phyloP scores from a whole-genome alignment of 2,797 vertebrate species.

The Clarias pachynema region DNA sequence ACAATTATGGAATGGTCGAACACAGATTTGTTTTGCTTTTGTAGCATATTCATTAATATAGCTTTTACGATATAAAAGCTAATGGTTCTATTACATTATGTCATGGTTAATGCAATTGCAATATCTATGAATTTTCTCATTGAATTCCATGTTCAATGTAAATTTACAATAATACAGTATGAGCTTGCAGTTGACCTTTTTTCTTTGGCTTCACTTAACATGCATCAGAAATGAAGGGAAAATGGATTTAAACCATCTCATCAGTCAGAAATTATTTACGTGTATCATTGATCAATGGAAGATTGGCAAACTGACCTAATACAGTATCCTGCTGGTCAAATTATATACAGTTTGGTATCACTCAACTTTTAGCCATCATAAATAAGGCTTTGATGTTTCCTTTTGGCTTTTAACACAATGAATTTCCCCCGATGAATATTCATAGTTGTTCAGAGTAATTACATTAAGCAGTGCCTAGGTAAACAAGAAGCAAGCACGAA shows the following conservation, averaged over 20 bases:
- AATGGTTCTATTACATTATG: neutral
- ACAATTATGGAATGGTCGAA: slow-evolving; percentile 1
- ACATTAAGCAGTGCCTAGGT: neutral
- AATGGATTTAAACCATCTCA: neutral
- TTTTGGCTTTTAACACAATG: slow-evolving; percentile 41
- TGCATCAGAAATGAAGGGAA: neutral
- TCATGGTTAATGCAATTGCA: neutral
- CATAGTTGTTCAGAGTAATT: slow-evolving; percentile 39
- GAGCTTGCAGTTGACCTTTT: slow-evolving; percentile 4
- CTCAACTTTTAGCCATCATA: slow-evolving; percentile 36
- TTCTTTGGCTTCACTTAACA: neutral
- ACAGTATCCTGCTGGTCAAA: slow-evolving; percentile 8
- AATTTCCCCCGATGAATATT: slow-evolving; percentile 35
- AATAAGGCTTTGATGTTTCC: slow-evolving; percentile 34
- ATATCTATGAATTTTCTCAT: neutral
- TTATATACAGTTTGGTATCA: slow-evolving; percentile 28
- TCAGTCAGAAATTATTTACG: neutral
- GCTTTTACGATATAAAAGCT: neutral
- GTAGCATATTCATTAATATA: neutral
- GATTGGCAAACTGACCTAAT: slow-evolving; percentile 18
- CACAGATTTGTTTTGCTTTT: neutral
- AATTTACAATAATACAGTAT: neutral
- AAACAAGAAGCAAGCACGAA: slow-evolving; percentile 34
- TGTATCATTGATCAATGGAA: slow-evolving; percentile 1
- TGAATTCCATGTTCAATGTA: neutral